A percentile compares a stretch with the other conserved stretches of the same genome.
Conservation (phyloP, 2,888 invertebrate species). For the Rhingia campestris region DNA sequence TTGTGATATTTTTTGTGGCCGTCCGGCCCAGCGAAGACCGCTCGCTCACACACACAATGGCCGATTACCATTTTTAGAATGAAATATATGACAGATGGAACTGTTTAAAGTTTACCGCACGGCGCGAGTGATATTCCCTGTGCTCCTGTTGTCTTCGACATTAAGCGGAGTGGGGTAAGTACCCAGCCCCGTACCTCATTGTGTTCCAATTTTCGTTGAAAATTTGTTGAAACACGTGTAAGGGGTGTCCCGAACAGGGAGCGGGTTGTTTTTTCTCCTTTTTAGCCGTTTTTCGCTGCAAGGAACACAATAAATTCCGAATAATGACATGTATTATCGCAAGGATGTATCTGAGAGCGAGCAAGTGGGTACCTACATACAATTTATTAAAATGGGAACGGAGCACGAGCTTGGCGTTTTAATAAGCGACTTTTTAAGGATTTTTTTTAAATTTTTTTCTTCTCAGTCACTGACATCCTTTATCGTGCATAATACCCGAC, state of each 20-base stretch:
- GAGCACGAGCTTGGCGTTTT: conserved; percentile 59
- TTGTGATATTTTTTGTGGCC: conserved; percentile 65
- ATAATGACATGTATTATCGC: conserved; percentile 69
- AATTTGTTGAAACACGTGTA: conserved; percentile 71
- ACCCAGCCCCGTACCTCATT: not conserved
- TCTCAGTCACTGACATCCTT: not conserved
- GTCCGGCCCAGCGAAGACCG: no score
- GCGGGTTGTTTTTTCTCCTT: conserved; percentile 1
- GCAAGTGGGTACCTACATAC: conserved; percentile 3
- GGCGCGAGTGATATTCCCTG: conserved; percentile 31
- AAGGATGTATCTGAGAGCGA: conserved; percentile 54
- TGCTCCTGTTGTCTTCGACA: conserved; percentile 7
- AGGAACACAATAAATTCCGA: conserved; percentile 67
- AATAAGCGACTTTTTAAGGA: conserved; percentile 17
- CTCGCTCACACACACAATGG: conserved; percentile 61
- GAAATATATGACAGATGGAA: conserved; percentile 74
- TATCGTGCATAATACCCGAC: not conserved
- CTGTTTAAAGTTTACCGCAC: conserved; percentile 70
- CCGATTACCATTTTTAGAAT: conserved; percentile 74
- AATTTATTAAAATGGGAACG: conserved; percentile 57
- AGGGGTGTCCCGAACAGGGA: conserved; percentile 21
- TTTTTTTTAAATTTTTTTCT: not conserved
- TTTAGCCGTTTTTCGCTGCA: conserved; percentile 31
- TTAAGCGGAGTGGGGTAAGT: not conserved
- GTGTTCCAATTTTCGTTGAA: conserved; percentile 64